phyloP scores from a whole-genome alignment of 2,888 invertebrate species.

The Drosophila quinaria region DNA sequence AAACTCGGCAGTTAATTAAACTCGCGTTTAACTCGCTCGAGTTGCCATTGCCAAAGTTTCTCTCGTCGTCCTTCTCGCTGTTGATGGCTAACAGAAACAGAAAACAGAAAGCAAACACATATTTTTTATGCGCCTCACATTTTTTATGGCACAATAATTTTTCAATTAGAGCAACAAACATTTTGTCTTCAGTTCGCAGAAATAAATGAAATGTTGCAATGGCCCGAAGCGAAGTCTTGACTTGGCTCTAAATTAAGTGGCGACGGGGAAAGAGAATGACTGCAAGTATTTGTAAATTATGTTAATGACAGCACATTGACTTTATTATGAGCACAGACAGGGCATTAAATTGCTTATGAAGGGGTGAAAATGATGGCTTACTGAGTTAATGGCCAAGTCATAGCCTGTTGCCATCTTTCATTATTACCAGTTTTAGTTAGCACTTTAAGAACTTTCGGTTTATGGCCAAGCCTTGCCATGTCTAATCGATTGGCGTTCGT shows the following conservation, averaged over 20 bases:
- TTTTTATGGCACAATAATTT: constrained; percentile 81
- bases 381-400: constrained; percentile 17
- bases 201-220: constrained; percentile 77
- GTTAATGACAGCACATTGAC: constrained; percentile 79
- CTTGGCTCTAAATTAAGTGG: constrained; percentile 55
- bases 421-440: constrained; percentile 5
- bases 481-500: constrained; percentile 64
- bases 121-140: constrained; percentile 72
- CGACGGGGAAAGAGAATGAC: constrained; percentile 12
- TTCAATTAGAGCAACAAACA: constrained; percentile 74
- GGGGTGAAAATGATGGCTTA: constrained; percentile 5
- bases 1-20: constrained; percentile 79
- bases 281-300: constrained; percentile 78
- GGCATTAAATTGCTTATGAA: not conserved
- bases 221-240: constrained; percentile 28
- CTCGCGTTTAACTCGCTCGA: constrained; percentile 52
- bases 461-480: constrained; percentile 6
- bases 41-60: constrained; percentile 39
- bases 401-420: constrained; percentile 20
- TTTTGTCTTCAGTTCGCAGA: constrained; percentile 62
- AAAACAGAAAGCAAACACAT: constrained; percentile 60
- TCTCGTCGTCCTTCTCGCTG: constrained; percentile 9
- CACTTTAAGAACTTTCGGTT: constrained; percentile 53
- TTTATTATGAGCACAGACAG: constrained; percentile 60
- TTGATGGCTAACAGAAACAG: constrained; percentile 1